These are phyloP conservation scores for Tinea semifulvella DNA, from an alignment of 2,888 invertebrate genomes.

Conservation along the genomic window DNA sequence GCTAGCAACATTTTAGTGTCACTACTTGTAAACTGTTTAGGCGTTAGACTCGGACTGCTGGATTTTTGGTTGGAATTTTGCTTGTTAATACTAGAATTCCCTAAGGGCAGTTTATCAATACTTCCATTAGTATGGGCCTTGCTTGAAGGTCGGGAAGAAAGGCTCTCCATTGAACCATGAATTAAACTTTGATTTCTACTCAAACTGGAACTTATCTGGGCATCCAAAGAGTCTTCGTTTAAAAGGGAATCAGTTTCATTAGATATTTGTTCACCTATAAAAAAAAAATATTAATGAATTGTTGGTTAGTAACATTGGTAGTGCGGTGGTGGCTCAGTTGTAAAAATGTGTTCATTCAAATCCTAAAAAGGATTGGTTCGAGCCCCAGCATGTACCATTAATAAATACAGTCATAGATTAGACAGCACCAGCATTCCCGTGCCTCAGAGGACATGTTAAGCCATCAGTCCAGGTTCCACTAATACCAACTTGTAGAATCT, in stretches of 20 bases:
- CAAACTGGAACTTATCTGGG: conserved; percentile 64
- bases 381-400: no score
- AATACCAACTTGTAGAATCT: no score
- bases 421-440: no score
- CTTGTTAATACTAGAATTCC: conserved; percentile 30
- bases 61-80: conserved; percentile 51
- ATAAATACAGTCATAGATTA: no score
- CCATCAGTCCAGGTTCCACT: no score
- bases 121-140: conserved; percentile 60
- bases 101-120: conserved; percentile 44
- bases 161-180: conserved; percentile 59
- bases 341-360: no score
- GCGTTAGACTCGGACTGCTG: conserved; percentile 45
- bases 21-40: conserved; percentile 47
- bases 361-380: no score
- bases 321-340: no score
- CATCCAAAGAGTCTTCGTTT: conserved; percentile 77
- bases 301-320: no score
- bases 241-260: conserved; percentile 91
- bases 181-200: conserved; percentile 48
- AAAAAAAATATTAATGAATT: conserved; percentile 22
- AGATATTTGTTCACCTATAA: conserved; percentile 80
- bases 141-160: conserved; percentile 57
- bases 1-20: conserved; percentile 52
- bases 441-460: no score